Conservation (phyloP, 2,113 vertebrate species). For the Bubo blakistoni region DNA sequence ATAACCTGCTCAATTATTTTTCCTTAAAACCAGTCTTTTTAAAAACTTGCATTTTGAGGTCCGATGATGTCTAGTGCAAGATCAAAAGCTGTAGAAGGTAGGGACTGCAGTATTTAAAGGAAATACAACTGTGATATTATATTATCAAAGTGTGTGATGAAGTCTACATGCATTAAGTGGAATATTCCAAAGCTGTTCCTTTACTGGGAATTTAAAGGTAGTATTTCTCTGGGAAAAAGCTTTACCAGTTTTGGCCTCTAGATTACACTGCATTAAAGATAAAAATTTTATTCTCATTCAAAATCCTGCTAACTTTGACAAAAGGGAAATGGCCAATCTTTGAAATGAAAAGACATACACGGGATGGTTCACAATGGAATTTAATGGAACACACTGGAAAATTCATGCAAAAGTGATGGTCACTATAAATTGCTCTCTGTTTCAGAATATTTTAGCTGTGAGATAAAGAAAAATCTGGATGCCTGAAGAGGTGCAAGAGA, state of each 20-base stretch:
- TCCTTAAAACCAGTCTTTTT: not conserved
- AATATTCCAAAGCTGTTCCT: not conserved
- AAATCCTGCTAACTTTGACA: not conserved
- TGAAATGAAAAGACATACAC: not conserved
- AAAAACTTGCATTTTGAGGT: not conserved
- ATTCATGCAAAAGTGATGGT: not conserved
- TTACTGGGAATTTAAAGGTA: not conserved
- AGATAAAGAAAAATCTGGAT: not conserved
- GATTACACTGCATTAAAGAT: not conserved
- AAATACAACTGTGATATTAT: not conserved
- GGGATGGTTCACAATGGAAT: not conserved
- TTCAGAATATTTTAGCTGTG: not conserved
- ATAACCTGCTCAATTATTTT: not conserved
- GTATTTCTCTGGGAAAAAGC: not conserved
- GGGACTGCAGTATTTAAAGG: not conserved
- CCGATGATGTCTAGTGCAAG: not conserved
- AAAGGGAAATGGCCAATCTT: not conserved
- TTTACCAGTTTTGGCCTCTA: not conserved
- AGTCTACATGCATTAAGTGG: not conserved
- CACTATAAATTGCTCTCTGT: not conserved
- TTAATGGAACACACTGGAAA: not conserved
- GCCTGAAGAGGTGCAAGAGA: not conserved
- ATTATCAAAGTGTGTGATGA: not conserved
- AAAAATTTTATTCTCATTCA: not conserved
- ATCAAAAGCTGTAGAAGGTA: not conserved